Percentiles rank a stretch among this genome's conserved stretches.
phyloP scores from a whole-genome alignment of 2,888 invertebrate genomes.

The Caenorhabditis sp. region DNA sequence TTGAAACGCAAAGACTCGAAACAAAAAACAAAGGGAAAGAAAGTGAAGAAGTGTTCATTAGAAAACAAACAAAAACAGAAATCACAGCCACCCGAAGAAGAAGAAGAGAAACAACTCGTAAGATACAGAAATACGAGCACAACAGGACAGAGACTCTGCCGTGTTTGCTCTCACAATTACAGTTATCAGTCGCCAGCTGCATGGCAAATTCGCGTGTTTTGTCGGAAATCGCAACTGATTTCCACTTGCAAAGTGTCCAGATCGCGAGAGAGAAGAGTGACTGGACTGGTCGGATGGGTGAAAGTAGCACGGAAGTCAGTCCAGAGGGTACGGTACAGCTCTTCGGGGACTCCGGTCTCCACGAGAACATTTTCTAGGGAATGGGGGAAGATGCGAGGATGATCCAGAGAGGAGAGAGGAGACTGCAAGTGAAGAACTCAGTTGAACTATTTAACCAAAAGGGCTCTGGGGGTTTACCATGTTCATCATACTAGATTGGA shows the following conservation, averaged over 20 bases:
- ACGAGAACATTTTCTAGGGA: constrained; percentile 34
- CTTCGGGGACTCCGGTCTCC: constrained; percentile 49
- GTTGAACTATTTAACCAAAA: background rate
- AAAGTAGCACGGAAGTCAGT: constrained; percentile 47
- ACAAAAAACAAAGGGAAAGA: background rate
- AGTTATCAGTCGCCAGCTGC: constrained; percentile 38
- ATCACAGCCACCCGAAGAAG: constrained; percentile 10
- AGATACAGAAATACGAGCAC: constrained; percentile 16
- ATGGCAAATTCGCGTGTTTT: constrained; percentile 31
- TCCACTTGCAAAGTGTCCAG: constrained; percentile 13
- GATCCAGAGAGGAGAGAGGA: constrained; percentile 30
- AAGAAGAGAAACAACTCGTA: constrained; percentile 37
- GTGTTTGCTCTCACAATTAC: background rate
- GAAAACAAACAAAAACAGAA: constrained; percentile 31
- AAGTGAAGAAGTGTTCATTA: constrained; percentile 11
- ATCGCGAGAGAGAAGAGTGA: constrained; percentile 26
- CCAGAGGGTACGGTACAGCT: constrained; percentile 59
- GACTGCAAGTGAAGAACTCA: too few species aligned
- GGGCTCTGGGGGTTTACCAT: too few species aligned
- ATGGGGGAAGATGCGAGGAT: constrained; percentile 47
- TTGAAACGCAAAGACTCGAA: background rate
- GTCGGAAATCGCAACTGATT: constrained; percentile 51
- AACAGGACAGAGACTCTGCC: background rate
- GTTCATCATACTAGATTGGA: constrained; percentile 42
- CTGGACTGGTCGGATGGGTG: constrained; percentile 55